phyloP scores from a whole-genome alignment of 2,113 vertebrate species.

The Cranoglanis bouderius region DNA sequence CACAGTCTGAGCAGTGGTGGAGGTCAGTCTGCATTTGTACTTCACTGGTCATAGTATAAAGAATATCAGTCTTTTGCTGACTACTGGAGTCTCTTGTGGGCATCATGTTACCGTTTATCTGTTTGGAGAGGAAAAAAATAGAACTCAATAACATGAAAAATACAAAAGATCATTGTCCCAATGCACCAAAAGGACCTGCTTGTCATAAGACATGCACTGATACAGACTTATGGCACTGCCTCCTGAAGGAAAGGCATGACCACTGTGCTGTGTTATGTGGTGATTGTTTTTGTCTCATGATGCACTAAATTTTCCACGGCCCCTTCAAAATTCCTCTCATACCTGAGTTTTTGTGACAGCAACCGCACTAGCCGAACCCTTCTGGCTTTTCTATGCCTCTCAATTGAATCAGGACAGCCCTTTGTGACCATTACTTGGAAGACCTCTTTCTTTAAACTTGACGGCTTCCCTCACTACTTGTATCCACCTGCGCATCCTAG shows the following conservation, averaged over 20 bases:
- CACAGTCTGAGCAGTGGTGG: neutral
- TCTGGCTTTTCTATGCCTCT: neutral
- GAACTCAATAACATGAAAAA: neutral
- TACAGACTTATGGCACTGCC: no score
- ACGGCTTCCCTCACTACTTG: neutral
- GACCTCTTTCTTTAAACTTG: neutral
- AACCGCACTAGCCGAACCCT: neutral
- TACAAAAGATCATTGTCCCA: neutral
- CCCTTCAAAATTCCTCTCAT: no score
- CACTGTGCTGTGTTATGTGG: no score
- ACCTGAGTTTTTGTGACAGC: no score
- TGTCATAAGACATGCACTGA: neutral
- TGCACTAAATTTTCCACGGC: no score
- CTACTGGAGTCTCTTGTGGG: neutral
- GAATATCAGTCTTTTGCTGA: neutral
- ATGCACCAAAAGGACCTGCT: no score
- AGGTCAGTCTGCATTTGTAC: neutral
- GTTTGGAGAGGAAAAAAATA: neutral
- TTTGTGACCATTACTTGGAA: neutral
- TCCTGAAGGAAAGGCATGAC: no score
- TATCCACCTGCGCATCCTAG: neutral
- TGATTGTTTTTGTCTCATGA: neutral
- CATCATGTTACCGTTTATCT: neutral
- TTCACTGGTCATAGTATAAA: neutral
- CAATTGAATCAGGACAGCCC: neutral